Conservation (phyloP, 2,113 vertebrate species). For the Oncorhynchus clarkii region DNA sequence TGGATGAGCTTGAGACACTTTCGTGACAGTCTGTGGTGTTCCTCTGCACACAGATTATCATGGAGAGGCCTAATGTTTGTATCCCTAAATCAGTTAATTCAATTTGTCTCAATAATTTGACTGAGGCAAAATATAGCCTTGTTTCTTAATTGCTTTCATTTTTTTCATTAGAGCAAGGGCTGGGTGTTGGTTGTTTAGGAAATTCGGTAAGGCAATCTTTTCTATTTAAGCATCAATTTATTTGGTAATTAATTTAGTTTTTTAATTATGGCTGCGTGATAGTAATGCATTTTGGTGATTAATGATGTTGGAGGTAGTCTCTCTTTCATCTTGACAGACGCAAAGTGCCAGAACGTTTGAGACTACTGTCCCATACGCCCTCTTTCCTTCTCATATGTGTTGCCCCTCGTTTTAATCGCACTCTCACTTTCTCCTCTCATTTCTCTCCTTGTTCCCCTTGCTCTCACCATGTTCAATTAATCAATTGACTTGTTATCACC, state of each 20-base stretch:
- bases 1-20: neutral
- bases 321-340: slow-evolving; percentile 38
- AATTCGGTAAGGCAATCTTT: neutral
- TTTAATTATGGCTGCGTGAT: slow-evolving; percentile 12
- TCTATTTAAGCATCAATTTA: slow-evolving; percentile 11
- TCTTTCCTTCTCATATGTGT: neutral
- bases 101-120: neutral
- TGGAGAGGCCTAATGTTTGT: neutral
- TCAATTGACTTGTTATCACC: neutral
- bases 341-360: slow-evolving; percentile 2
- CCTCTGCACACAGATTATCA: neutral
- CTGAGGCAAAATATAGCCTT: neutral
- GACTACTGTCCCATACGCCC: slow-evolving; percentile 15
- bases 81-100: neutral
- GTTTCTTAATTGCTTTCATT: slow-evolving; percentile 5
- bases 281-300: slow-evolving; percentile 33
- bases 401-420: neutral
- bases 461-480: neutral
- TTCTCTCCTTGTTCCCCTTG: neutral
- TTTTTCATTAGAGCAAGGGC: neutral
- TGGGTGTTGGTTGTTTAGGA: neutral
- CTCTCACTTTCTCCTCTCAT: neutral
- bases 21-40: neutral
- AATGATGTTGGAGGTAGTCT: slow-evolving; percentile 20
- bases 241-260: slow-evolving; percentile 16